Evolutionary conservation across 1,140 invertebrate species (phyloP), one percentile per base, ranked within the genome.

Genomic region (Papilio helenus): DNA sequence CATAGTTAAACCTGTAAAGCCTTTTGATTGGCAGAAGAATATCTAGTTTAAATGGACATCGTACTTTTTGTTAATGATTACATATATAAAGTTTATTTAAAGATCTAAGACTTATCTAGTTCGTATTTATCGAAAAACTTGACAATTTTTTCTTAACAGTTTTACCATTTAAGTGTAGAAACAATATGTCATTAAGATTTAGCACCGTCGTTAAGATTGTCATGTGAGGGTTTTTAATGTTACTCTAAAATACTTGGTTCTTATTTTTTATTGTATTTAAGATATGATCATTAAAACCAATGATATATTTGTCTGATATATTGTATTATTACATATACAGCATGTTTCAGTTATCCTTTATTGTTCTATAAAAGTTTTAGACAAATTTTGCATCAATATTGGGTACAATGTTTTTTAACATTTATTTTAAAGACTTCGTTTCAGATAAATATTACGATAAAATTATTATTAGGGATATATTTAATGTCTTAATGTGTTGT

Each of bases 1-100:
- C 72, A 74, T 74, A 74, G 14, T 29, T 10, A 9, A 10, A 20
- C 7, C 14, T 49, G 46, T 44, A 44, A n/a, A 46, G 44, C 42
- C 12, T 46, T 49, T 16, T 74, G 72, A 74, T 74, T 74, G 72
- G 42, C 72, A 44, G 72, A 49, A n/a, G 44, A 26, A 49, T 49
- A 74, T 51, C 4, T 51, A 14, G 42, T 74, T 74, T 12, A 74
- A 74, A 49, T 49, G 72, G 42, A 74, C 23, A 46, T 7, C 7
- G 18, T 46, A 16, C 14, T 74, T 74, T 74, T 46, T 49, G 9
- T 23, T 44, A 42, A 2, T 39, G 29, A 39, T n/a, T 46, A 42
- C 9, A 72, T 2, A 42, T 39, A 26, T 23, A 44, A 72, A 1
- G 39, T 72, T 72, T 44, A 72, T 49, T 23, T 26, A 16, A 26